Evolutionary conservation across 1,140 invertebrate genomes (phyloP).

Genomic region (Drosophila serrata): DNA sequence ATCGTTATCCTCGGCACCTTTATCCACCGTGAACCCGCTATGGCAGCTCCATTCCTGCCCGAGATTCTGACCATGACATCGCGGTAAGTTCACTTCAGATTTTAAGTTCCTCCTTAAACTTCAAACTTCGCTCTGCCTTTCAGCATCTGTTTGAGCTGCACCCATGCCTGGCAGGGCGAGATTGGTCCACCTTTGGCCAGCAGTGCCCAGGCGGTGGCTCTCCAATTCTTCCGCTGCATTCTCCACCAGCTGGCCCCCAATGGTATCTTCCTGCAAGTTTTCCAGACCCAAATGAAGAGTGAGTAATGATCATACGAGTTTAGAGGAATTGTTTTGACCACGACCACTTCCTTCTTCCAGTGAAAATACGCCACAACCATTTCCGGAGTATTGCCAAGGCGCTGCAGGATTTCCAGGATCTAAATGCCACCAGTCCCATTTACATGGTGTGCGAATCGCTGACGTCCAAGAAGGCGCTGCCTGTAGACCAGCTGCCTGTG

Average conservation of each 20-base stretch:
- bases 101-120: not conserved
- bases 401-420: conserved; percentile 97
- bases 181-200: conserved; percentile 94
- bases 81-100: conserved; percentile 87
- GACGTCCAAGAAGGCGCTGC: conserved; percentile 95
- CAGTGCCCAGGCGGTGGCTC: conserved; percentile 95
- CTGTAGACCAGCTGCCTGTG: conserved; percentile 90
- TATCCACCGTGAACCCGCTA: conserved; percentile 96
- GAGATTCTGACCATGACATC: conserved; percentile 95
- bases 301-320: conserved; percentile 1
- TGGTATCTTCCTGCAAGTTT: conserved; percentile 98
- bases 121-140: not conserved
- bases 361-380: conserved; percentile 87
- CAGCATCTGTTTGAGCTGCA: conserved; percentile 90
- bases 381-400: conserved; percentile 97
- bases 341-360: conserved; percentile 29
- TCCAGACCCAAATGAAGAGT: conserved; percentile 95
- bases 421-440: conserved; percentile 97
- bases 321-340: not conserved
- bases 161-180: conserved; percentile 96
- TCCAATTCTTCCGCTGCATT: conserved; percentile 98
- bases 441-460: conserved; percentile 96
- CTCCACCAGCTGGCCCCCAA: conserved; percentile 98
- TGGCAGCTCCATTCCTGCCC: conserved; percentile 96
- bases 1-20: conserved; percentile 98